Conservation (phyloP, 1,140 invertebrate genomes). For the Drosophila melanica region DNA sequence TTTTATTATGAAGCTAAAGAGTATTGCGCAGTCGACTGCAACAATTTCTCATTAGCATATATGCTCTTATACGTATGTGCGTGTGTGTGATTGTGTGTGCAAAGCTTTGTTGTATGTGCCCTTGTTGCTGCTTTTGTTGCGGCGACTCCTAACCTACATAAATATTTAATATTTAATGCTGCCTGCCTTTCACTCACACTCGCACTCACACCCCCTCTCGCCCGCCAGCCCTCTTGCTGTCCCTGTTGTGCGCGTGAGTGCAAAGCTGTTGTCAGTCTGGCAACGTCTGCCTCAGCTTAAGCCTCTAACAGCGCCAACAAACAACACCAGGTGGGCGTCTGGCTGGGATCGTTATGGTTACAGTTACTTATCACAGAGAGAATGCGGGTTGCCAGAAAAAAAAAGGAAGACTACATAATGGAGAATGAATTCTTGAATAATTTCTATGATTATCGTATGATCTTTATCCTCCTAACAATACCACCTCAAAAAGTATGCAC, state of each 20-base stretch:
- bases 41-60: not conserved
- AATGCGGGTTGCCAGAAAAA: constrained; percentile 27
- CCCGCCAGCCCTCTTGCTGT: not conserved
- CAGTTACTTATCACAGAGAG: constrained; percentile 40
- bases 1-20: not conserved
- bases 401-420: too few relatives aligned
- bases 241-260: not conserved
- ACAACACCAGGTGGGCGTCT: constrained; percentile 31
- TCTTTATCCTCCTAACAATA: too few relatives aligned
- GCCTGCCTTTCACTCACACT: not conserved
- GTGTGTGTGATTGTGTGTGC: constrained; percentile 1
- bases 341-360: constrained; percentile 42
- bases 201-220: not conserved
- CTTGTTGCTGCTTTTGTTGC: constrained; percentile 33
- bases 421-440: too few relatives aligned
- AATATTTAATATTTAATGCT: constrained; percentile 37
- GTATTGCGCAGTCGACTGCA: not conserved
- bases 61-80: not conserved
- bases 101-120: constrained; percentile 26
- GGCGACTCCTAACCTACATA: constrained; percentile 42
- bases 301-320: constrained; percentile 23
- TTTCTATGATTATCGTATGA: too few relatives aligned
- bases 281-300: constrained; percentile 36
- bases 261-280: constrained; percentile 32
- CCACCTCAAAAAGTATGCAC: too few relatives aligned